These are phyloP conservation scores for Alcis repandata DNA, from an alignment of 2,888 invertebrate genomes.

Conservation along the genomic window DNA sequence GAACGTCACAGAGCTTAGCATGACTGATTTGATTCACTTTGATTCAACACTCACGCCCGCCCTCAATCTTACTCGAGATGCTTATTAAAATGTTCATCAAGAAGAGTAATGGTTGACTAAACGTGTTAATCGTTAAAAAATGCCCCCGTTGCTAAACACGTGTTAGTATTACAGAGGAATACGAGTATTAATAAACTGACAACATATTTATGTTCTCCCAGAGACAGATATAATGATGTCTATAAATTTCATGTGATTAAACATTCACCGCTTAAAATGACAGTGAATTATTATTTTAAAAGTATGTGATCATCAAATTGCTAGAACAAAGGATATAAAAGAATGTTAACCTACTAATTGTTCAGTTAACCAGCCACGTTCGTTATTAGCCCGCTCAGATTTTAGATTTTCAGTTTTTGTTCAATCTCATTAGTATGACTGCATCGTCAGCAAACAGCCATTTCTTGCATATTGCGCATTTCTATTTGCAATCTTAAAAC, in stretches of 20 bases:
- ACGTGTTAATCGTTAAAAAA: slow-evolving; percentile 58
- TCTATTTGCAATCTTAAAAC: slow-evolving; percentile 50
- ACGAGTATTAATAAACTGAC: slow-evolving; percentile 74
- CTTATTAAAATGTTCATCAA: slow-evolving; percentile 38
- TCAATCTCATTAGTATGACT: slow-evolving; percentile 71
- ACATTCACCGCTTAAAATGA: slow-evolving; percentile 56
- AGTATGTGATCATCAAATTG: slow-evolving; percentile 37
- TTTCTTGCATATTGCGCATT: slow-evolving; percentile 22
- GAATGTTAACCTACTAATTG: slow-evolving; percentile 48
- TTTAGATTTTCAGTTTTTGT: slow-evolving; percentile 69
- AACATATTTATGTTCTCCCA: slow-evolving; percentile 74
- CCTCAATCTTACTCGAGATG: slow-evolving; percentile 33
- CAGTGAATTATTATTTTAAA: slow-evolving; percentile 56
- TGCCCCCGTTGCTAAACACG: slow-evolving; percentile 64
- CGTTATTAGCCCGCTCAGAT: slow-evolving; percentile 68
- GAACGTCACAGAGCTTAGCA: slow-evolving; percentile 52
- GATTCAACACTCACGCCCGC: slow-evolving; percentile 44
- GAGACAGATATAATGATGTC: slow-evolving; percentile 69
- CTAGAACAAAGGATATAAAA: slow-evolving; percentile 47
- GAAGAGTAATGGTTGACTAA: slow-evolving; percentile 41
- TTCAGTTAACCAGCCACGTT: slow-evolving; percentile 66
- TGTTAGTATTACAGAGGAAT: slow-evolving; percentile 67
- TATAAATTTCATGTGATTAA: slow-evolving; percentile 74
- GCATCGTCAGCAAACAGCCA: slow-evolving; percentile 60
- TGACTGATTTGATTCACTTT: slow-evolving; percentile 58